A percentile compares a stretch with the other conserved stretches of the same genome.
These are phyloP conservation scores for Heteromormyrus szaboi DNA, from an alignment of 2,797 vertebrate species.

Conservation along the genomic window DNA sequence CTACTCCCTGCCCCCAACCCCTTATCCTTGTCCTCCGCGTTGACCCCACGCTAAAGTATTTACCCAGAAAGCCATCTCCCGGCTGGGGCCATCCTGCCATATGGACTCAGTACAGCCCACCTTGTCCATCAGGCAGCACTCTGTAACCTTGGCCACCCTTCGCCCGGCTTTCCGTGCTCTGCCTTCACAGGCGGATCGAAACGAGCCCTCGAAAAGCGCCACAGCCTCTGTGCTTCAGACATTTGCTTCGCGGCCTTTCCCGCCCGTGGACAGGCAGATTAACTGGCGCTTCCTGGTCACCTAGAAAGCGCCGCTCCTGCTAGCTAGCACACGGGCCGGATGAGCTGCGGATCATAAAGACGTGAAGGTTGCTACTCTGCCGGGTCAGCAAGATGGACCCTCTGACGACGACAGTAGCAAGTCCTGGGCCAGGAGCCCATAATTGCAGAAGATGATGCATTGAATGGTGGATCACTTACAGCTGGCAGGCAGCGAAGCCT, in stretches of 20 bases:
- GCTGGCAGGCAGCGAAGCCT: neutral
- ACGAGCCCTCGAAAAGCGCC: neutral
- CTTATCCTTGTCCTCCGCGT: neutral
- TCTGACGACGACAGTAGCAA: neutral
- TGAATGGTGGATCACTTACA: neutral
- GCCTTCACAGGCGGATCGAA: neutral
- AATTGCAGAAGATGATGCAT: neutral
- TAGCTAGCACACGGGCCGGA: neutral
- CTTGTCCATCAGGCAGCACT: neutral
- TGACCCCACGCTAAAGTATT: neutral
- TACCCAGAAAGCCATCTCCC: neutral
- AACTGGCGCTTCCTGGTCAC: neutral
- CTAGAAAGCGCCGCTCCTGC: neutral
- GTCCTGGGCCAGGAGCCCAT: neutral
- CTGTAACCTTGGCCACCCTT: neutral
- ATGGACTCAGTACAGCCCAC: neutral
- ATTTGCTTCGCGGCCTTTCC: neutral
- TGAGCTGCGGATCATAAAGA: neutral
- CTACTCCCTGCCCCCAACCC: neutral
- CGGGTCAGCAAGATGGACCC: neutral
- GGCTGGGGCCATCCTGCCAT: neutral
- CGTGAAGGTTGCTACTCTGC: neutral
- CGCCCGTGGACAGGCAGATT: neutral
- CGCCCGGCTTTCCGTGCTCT: neutral
- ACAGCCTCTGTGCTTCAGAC: neutral